These are phyloP conservation scores for Aurelia coerulea DNA, from an alignment of 30 jellyfish, hydroid and myxozoan genomes.

Conservation along the genomic window DNA sequence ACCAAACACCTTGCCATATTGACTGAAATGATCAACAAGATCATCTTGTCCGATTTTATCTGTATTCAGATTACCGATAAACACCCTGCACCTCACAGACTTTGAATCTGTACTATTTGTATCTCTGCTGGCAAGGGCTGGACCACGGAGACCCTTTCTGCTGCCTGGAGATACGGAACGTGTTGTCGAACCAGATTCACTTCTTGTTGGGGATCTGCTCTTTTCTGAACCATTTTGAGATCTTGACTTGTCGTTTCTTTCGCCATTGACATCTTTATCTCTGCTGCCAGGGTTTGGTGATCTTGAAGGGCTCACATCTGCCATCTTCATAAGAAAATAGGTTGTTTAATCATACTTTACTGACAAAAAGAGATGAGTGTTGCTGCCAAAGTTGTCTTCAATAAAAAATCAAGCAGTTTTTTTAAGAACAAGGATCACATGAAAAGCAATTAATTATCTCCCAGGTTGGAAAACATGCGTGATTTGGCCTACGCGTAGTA, in stretches of 20 bases:
- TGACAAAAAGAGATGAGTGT: too few relatives aligned
- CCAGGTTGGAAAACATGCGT: too few relatives aligned
- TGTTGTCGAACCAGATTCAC: neutral
- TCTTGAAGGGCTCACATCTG: conserved; percentile 7
- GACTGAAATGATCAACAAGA: conserved; percentile 65
- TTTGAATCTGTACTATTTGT: conserved; percentile 89
- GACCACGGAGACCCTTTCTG: neutral
- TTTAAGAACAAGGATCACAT: too few relatives aligned
- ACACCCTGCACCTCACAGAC: conserved; percentile 87
- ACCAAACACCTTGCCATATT: conserved; percentile 82
- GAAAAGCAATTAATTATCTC: too few relatives aligned
- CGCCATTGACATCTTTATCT: neutral
- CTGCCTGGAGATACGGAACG: conserved; percentile 28
- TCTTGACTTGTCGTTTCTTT: neutral
- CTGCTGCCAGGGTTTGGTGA: conserved; percentile 1
- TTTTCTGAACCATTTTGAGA: conserved; percentile 26
- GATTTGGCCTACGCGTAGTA: too few relatives aligned
- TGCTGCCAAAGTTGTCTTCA: too few relatives aligned
- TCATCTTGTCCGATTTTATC: conserved; percentile 82
- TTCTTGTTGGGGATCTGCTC: conserved; percentile 41
- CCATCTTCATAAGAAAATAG: neutral
- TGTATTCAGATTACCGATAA: conserved; percentile 84
- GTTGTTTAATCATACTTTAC: too few relatives aligned
- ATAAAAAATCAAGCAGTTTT: too few relatives aligned
- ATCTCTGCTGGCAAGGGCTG: conserved; percentile 67